Conservation (phyloP, 92 coral and sea anemone species). For the Desmophyllum pertusum region DNA sequence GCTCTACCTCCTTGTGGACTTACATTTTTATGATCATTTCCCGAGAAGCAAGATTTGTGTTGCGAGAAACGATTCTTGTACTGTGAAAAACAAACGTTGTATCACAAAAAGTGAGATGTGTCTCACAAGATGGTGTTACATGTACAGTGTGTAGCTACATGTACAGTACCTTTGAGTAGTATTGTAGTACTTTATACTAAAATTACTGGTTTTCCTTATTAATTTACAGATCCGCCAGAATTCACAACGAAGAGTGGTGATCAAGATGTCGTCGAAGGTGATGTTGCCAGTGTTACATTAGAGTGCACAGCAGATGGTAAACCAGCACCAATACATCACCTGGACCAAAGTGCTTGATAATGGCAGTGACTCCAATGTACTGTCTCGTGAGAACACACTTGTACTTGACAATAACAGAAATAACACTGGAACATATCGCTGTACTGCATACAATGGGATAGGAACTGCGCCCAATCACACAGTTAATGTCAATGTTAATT, state of each 20-base stretch:
- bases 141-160: no score
- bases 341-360: conserved; percentile 40
- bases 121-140: no score
- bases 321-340: conserved; percentile 55
- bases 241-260: not conserved
- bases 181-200: not conserved
- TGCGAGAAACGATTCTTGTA: no score
- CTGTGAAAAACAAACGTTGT: no score
- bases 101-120: no score
- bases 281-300: not conserved
- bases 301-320: conserved; percentile 4
- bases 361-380: conserved; percentile 6
- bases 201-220: not conserved
- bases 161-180: not conserved
- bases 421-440: conserved; percentile 47
- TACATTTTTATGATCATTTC: no score
- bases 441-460: conserved; percentile 58
- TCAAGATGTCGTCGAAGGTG: conserved; percentile 11
- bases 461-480: conserved; percentile 45
- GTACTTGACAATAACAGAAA: conserved; percentile 27
- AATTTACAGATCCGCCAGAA: conserved; percentile 6
- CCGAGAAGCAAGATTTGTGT: no score
- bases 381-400: not conserved
- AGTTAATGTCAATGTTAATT: conserved; percentile 43
- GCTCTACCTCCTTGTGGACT: no score